Base-by-base conservation (phyloP, 2,113 vertebrate species). In the Scomber scombrus region DNA sequence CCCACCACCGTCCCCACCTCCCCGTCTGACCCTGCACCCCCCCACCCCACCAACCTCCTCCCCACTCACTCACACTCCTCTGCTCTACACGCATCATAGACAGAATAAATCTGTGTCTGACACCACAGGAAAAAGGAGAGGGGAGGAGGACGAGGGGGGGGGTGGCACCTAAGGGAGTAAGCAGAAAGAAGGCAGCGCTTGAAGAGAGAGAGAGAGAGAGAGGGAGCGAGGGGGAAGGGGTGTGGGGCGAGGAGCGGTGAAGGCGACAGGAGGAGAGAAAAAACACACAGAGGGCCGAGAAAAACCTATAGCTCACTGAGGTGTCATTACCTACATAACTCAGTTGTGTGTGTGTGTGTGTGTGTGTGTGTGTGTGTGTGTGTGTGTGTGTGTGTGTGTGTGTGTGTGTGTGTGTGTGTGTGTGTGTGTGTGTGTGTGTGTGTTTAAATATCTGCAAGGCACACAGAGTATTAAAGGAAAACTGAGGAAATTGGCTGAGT, bases 81-180 rank as follows among this genome's bases (percentile, higher is more conserved):
- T 90, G 92, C 93, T 92, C 96, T 91, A 90, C 85, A 93, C 92
- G 93, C 95, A 93, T 95, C 93, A 90, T 93, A 96, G 94, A 92
- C 80, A 94, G 96, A 96, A 99, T 99, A 97, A 97, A 99, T 99
- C 97, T 98, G 93, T 95, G 95, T 96, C 96, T 95, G 95, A 95
- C 93, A 92, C 89, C 78, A 70, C 88, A 83, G 82, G 87, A 88
- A 91, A 91, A 88, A 89, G 74, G 64, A 69, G 34, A 72, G 69
- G 67, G 78, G 73, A 57, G 70, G 62, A 71, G 83, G 80, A 47
- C 51, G 83, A 70, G 71, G 61, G 49, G 31, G 70, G 54, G 56
- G 69, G 67, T 85, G 68, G 84, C 23, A 93, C 84, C 90, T 90
- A 75, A 43, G 90, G 91, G 86, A 88, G 85, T 86, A 87, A 90